Base-by-base conservation (phyloP, 2,888 invertebrate species). In the Hybos culiciformis region DNA sequence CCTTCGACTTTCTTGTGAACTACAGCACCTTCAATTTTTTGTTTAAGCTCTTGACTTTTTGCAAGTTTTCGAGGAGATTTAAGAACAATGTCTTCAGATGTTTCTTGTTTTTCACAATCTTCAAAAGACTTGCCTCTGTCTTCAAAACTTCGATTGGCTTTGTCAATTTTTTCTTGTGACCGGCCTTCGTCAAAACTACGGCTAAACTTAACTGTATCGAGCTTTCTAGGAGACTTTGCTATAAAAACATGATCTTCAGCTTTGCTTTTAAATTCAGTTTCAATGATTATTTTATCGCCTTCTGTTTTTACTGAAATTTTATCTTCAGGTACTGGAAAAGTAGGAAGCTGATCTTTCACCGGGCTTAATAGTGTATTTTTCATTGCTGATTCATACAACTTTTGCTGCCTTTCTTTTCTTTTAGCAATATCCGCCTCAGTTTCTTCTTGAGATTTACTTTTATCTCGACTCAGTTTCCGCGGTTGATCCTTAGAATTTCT, bases 191-290 rank as follows among this genome's bases (percentile, higher is more conserved):
- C 77, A 53, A 77, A 77, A 54, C 77, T 77, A 45, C 74, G 70
- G 54, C 77, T 77, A 56, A 75, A 75, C 36, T 73, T 73, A 14
- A 64, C 65, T 42, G 70, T 73, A 53, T 82, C 81, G 5, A 81
- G 60, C 54, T 80, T 80, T 47, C 80, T 77, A 0, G 81, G 82
- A 4, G 80, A 78, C 56, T 82, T 82, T 0, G 82, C 80, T 53
- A 82, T 82, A 44, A 82, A 72, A 5, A 82, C 81, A 47, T 81
- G 80, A 62, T 82, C 81, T 58, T 81, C 81, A 0, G 75, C 80
- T 57, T 80, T 81, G 39, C 79, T 80, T 50, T 73, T 80, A 31
- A 81, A 80, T 62, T 81, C 80, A 6, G 81, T 75, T 62, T 81
- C 80, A 47, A 77, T 77, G 12, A 77, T 77, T 46, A 77, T 76